Percentiles rank a stretch among this genome's conserved stretches.
Evolutionary conservation across 1,140 invertebrate genomes (phyloP).

Genomic region (Eupristina koningsbergeri): DNA sequence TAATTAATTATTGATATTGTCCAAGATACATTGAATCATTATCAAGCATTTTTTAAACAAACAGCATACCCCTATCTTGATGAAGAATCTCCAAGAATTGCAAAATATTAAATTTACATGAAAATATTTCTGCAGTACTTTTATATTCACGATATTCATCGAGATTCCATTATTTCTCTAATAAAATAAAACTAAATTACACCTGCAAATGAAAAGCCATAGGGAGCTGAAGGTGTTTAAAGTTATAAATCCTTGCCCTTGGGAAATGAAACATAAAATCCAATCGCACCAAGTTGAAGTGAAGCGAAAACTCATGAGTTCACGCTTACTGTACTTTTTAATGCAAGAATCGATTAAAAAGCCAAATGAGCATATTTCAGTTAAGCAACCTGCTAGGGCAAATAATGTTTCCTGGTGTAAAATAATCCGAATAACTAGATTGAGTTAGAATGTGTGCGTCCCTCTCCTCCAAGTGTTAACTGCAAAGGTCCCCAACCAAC

Average conservation of each 20-base stretch:
- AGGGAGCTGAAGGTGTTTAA: conserved; percentile 18
- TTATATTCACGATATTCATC: background rate
- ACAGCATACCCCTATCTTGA: background rate
- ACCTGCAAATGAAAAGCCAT: background rate
- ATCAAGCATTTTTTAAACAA: background rate
- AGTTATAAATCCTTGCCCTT: conserved; percentile 31
- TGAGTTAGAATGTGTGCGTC: conserved; percentile 15
- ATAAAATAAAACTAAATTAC: background rate
- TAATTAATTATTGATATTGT: too few species aligned
- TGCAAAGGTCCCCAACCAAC: background rate
- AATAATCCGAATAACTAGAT: conserved; percentile 42
- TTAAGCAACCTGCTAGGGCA: conserved; percentile 7
- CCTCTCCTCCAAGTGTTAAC: conserved; percentile 9
- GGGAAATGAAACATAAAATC: conserved; percentile 27
- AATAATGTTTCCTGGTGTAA: conserved; percentile 28
- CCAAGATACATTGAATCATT: too few species aligned
- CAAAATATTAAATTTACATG: background rate
- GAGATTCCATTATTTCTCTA: background rate
- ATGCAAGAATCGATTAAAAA: conserved; percentile 24
- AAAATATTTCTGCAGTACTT: background rate
- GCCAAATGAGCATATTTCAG: conserved; percentile 13
- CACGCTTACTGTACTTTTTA: conserved; percentile 28
- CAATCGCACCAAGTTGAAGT: conserved; percentile 2
- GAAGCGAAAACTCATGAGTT: conserved; percentile 30
- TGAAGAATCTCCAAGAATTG: background rate